Conservation (phyloP, 2,888 invertebrate genomes). For the Agonopterix subpropinquella region DNA sequence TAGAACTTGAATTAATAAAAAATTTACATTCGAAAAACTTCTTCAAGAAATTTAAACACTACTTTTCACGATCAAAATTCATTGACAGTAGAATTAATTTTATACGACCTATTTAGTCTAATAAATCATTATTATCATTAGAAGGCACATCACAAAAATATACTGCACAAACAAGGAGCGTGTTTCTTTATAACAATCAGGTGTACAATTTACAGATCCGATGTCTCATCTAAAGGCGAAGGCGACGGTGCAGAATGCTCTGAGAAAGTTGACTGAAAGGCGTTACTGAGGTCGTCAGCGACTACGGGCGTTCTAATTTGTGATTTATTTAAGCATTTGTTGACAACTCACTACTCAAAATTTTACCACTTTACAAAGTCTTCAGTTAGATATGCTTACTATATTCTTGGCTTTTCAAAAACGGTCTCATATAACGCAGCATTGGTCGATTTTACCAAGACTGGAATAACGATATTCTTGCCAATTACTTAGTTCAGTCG, state of each 20-base stretch:
- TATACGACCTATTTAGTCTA: conserved; percentile 7
- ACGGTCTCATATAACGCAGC: too few relatives aligned
- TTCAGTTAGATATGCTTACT: too few relatives aligned
- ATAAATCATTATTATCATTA: conserved; percentile 21
- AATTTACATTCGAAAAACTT: not conserved
- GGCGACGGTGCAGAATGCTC: conserved; percentile 73
- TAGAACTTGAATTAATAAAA: conserved; percentile 15
- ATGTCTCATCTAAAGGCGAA: conserved; percentile 72
- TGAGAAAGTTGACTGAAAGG: conserved; percentile 71
- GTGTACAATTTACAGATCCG: conserved; percentile 58
- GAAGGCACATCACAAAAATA: conserved; percentile 19
- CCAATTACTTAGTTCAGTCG: conserved; percentile 36
- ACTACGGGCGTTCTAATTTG: conserved; percentile 32
- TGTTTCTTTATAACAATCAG: not conserved
- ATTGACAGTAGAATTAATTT: conserved; percentile 16
- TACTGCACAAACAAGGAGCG: not conserved
- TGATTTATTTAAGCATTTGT: conserved; percentile 59
- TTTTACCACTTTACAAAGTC: too few relatives aligned
- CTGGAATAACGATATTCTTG: conserved; percentile 40
- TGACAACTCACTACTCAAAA: conserved; percentile 24
- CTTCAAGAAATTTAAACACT: conserved; percentile 4
- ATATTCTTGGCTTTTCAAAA: too few relatives aligned
- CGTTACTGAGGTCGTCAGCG: conserved; percentile 47
- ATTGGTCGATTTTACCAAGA: conserved; percentile 18
- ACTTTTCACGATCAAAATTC: conserved; percentile 20